A percentile compares a stretch with the other conserved stretches of the same genome.
Conservation (phyloP, 2,888 invertebrate species). For the Acanthosepion pharaonis region DNA sequence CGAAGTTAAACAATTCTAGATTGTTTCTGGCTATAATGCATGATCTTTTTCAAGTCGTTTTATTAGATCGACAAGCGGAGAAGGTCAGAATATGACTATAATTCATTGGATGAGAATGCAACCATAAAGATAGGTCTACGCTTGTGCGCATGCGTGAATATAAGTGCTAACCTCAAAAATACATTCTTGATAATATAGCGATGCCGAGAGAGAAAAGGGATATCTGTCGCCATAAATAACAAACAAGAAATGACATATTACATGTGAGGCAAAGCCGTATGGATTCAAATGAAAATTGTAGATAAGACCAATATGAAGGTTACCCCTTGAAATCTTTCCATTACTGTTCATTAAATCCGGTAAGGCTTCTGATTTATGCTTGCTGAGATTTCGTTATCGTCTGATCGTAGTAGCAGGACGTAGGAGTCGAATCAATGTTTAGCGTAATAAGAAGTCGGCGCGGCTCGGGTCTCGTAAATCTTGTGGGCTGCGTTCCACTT, state of each 20-base stretch:
- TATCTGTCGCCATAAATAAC: constrained; percentile 10
- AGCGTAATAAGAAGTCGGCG: constrained; percentile 33
- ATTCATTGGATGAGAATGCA: background rate
- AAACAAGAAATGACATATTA: background rate
- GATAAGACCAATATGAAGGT: background rate
- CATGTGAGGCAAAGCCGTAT: background rate
- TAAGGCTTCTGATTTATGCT: background rate
- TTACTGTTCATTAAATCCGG: constrained; percentile 33
- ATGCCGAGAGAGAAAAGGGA: constrained; percentile 21
- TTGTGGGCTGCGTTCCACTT: background rate
- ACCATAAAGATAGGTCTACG: constrained; percentile 6
- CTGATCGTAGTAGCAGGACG: background rate
- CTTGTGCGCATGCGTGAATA: background rate
- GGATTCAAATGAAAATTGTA: background rate
- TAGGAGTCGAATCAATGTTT: background rate
- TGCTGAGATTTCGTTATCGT: background rate
- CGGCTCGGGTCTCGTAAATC: background rate
- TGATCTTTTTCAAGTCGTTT: background rate
- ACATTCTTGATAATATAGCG: constrained; percentile 11
- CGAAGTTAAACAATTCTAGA: background rate
- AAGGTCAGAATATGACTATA: background rate
- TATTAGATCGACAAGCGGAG: background rate
- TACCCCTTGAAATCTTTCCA: constrained; percentile 33
- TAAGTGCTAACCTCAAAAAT: background rate
- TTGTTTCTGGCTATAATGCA: background rate